These are phyloP conservation scores for Thymallus thymallus DNA, from an alignment of 2,113 vertebrate genomes.

Conservation along the genomic window DNA sequence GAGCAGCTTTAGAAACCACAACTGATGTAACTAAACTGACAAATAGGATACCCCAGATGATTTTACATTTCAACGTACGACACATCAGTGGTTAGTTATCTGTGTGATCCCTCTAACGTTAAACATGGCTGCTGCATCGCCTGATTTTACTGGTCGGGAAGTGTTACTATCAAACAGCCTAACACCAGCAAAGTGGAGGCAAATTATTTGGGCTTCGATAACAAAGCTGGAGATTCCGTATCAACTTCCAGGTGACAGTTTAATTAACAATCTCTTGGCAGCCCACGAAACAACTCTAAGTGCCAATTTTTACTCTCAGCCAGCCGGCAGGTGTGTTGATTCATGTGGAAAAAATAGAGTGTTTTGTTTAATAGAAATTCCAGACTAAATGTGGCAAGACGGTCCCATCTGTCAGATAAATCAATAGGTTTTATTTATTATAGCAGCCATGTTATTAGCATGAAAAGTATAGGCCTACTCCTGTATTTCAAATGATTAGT, in stretches of 20 bases:
- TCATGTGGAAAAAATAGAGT: slow-evolving; percentile 72
- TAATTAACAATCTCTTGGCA: slow-evolving; percentile 78
- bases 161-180: slow-evolving; percentile 59
- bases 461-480: too few species aligned
- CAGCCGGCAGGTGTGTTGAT: slow-evolving; percentile 71
- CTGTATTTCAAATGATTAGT: too few species aligned
- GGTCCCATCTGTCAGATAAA: slow-evolving; percentile 57
- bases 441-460: too few species aligned
- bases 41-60: neutral
- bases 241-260: slow-evolving; percentile 77
- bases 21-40: neutral
- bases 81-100: slow-evolving; percentile 43
- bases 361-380: slow-evolving; percentile 74
- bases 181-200: slow-evolving; percentile 63
- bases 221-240: slow-evolving; percentile 73
- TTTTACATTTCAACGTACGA: slow-evolving; percentile 54
- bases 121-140: slow-evolving; percentile 39
- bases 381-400: slow-evolving; percentile 65
- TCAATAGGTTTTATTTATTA: too few species aligned
- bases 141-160: slow-evolving; percentile 23
- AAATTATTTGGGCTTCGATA: slow-evolving; percentile 72
- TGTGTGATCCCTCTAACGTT: slow-evolving; percentile 47
- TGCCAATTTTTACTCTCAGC: slow-evolving; percentile 72
- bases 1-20: neutral
- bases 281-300: slow-evolving; percentile 70